phyloP scores from a whole-genome alignment of 2,888 invertebrate genomes.

The Drosophila antonietae region DNA sequence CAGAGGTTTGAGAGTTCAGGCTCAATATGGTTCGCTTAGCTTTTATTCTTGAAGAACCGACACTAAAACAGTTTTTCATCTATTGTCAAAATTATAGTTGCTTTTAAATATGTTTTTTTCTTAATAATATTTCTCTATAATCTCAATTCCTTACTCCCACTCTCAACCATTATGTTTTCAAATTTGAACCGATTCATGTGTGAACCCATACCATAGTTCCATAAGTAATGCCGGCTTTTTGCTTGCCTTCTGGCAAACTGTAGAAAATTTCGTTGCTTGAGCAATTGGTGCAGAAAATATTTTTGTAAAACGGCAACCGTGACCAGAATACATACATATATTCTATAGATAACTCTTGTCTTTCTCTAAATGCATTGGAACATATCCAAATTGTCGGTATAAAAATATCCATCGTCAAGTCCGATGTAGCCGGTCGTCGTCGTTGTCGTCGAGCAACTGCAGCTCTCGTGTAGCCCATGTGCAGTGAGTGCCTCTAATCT shows the following conservation, averaged over 20 bases:
- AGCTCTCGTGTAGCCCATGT: conserved; percentile 62
- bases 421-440: conserved; percentile 53
- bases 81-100: neutral
- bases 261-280: conserved; percentile 7
- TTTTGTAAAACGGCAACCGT: conserved; percentile 71
- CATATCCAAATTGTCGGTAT: conserved; percentile 83
- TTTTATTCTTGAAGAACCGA: neutral
- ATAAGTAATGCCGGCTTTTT: conserved; percentile 15
- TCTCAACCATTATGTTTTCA: too few species aligned
- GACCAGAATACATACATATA: conserved; percentile 74
- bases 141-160: too few species aligned
- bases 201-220: neutral
- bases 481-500: conserved; percentile 23
- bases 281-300: conserved; percentile 73
- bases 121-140: too few species aligned
- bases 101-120: too few species aligned
- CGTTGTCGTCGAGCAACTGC: conserved; percentile 64
- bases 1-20: neutral
- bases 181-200: neutral
- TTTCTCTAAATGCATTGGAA: conserved; percentile 83
- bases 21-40: neutral
- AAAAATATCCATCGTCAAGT: conserved; percentile 82
- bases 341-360: conserved; percentile 75
- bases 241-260: conserved; percentile 5
- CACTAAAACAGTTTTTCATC: neutral